Percentiles rank a stretch among this genome's conserved stretches.
Conservation (phyloP, 2,113 vertebrate species). For the Phocoena sinus region DNA sequence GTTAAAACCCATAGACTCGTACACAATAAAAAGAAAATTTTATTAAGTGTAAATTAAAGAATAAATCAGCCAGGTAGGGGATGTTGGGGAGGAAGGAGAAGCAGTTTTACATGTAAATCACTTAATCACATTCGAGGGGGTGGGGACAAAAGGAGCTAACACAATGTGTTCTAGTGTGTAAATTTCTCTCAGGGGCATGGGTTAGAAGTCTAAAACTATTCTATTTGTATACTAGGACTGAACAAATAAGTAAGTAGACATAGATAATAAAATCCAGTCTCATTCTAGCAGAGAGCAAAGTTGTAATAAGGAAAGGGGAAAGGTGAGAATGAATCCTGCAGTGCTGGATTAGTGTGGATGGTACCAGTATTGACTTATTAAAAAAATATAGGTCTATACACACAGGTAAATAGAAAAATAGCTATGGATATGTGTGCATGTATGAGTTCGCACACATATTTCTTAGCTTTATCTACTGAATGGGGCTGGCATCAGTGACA, state of each 20-base stretch:
- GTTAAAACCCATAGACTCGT: neutral
- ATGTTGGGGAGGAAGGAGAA: neutral
- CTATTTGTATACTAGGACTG: too few species aligned
- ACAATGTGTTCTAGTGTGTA: neutral
- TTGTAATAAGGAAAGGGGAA: too few species aligned
- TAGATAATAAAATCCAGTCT: too few species aligned
- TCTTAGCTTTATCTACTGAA: neutral
- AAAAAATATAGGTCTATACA: neutral
- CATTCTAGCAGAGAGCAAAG: too few species aligned
- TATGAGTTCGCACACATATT: neutral
- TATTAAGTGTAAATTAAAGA: neutral
- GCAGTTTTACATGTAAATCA: neutral
- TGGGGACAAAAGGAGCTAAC: neutral
- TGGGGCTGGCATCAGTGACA: neutral
- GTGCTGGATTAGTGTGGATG: too few species aligned
- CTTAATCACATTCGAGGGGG: neutral
- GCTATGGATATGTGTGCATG: neutral
- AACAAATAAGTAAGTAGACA: too few species aligned
- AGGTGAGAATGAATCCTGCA: too few species aligned
- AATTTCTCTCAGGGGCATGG: neutral
- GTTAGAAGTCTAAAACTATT: too few species aligned
- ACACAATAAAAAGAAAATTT: neutral
- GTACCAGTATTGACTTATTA: too few species aligned
- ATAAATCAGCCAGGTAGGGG: neutral
- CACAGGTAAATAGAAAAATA: neutral